Base-by-base conservation (phyloP, 2,113 vertebrate species). In the Sisor rabdophorus region DNA sequence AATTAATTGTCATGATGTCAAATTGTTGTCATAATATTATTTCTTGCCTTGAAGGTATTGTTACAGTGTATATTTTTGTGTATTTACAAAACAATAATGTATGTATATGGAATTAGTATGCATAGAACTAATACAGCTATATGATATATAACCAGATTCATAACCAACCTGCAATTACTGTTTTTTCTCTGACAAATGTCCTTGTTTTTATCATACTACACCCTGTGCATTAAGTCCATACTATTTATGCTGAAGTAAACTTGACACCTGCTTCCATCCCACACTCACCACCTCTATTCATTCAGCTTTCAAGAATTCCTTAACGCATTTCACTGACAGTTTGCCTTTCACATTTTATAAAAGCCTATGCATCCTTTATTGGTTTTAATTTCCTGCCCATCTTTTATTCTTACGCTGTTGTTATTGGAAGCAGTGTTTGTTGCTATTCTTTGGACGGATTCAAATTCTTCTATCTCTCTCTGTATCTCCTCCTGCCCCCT, bases 351-450 rank as follows among this genome's bases (percentile, higher is more conserved):
- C 84, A 85, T 87, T 90, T 88, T 88, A 90, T 87, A 84, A 76
- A 69, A 78, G 88, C 88, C 89, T 88, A 86, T 86, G 83, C 88
- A 85, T 90, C 90, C 89, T 92, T 85, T 83, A 90, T 89, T 89
- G 88, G 89, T 90, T 86, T 87, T 87, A 85, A 85, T 85, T 32
- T 68, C 30, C 24, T 67, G 24, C 26, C 47, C 71, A 20, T 56
- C 79, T 79, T 77, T 59, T 65, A 61, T 60, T 48, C 11, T 71
- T 44, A 53, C 73, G n/a, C 32, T 9, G n/a, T 74, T 67, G 44
- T 32, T 56, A 63, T 48, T 36, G 53, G 22, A 53, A 36, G 40
- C 40, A 58, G 22, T 55, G 48, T 55, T 65, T 67, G 60, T 79
- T 71, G 55, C 60, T 32, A 48, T 78, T 32, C 28, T 32, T 9